Conservation (phyloP, 1,140 invertebrate species). For the Wiebesia pumilae region DNA sequence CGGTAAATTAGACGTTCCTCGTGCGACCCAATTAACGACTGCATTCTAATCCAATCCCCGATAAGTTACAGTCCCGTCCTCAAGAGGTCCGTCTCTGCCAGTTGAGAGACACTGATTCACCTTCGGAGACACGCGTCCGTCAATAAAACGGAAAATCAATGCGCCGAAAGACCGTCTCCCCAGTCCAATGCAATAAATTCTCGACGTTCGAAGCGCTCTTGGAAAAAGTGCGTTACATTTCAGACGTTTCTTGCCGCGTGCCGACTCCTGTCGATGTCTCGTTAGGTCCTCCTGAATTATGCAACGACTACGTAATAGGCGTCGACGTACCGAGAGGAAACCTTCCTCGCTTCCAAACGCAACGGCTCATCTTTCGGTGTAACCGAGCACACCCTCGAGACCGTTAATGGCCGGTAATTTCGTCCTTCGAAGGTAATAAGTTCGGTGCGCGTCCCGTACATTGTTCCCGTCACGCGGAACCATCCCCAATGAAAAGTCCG, state of each 20-base stretch:
- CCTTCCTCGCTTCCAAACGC: neutral
- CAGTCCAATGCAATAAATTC: slow-evolving; percentile 12
- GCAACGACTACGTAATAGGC: neutral
- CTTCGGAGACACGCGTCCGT: slow-evolving; percentile 30
- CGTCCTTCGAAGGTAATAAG: no score
- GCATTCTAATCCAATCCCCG: slow-evolving; percentile 35
- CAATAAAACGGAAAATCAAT: slow-evolving; percentile 35
- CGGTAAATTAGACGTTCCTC: slow-evolving; percentile 8
- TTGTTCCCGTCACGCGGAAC: no score
- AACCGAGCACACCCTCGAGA: no score
- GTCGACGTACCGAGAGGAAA: neutral
- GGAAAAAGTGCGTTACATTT: neutral
- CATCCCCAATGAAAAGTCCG: neutral
- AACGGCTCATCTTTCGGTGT: neutral
- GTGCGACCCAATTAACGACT: slow-evolving; percentile 4
- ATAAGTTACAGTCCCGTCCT: slow-evolving; percentile 14
- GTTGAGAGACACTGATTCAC: slow-evolving; percentile 35
- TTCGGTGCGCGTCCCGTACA: no score
- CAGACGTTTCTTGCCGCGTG: neutral
- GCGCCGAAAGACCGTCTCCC: neutral
- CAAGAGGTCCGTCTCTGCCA: neutral
- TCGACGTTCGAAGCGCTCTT: neutral
- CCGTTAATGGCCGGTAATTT: no score
- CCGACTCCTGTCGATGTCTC: neutral
- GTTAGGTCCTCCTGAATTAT: neutral